Base-by-base conservation (phyloP, 2,888 invertebrate genomes). In the Strigamia maritima region DNA sequence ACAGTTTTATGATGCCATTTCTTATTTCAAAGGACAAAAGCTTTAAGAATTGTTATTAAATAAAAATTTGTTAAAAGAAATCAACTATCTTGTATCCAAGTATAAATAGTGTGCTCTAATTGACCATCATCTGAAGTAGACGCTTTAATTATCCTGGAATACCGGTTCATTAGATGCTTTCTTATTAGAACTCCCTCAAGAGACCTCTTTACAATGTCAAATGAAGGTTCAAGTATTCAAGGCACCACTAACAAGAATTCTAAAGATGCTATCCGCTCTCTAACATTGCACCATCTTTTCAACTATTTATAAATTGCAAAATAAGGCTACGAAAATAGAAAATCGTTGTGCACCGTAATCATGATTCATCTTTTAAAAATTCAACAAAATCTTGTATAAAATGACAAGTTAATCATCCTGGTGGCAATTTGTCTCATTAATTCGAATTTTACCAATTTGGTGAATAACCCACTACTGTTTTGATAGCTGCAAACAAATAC, bases 181-280 rank as follows among this genome's bases (percentile, higher is more conserved):
- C 24, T 65, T 65, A 65, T 24, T 65, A 24, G 1, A 65, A 65
- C 24, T 24, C 60, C 24, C 60, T 22, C 60, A 65, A 24, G 60
- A 24, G 60, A 65, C 24, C 60, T 24, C 22, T 65, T 65, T 65
- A 65, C 44, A 65, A 24, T 65, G 60, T 65, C 60, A 65, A 65
- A 65, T 65, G 60, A 65, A 65, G 24, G 60, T 65, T 65, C 60
- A 65, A 24, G 60, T 65, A 22, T 65, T 16, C 60, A 24, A 65
- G 19, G 4, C 44, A 44, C 60, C 24, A 65, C 22, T 65, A 65
- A 24, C 60, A 65, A 65, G 60, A 12, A 65, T 65, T 24, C 60
- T 24, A 22, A 22, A 65, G 60, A 65, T 65, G 60, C 22, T 24
- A 65, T 65, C 60, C 12, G 19, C 22, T 8, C 35, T 19, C 16